Conservation (phyloP, 2,113 vertebrate genomes). For the Anhinga anhinga region DNA sequence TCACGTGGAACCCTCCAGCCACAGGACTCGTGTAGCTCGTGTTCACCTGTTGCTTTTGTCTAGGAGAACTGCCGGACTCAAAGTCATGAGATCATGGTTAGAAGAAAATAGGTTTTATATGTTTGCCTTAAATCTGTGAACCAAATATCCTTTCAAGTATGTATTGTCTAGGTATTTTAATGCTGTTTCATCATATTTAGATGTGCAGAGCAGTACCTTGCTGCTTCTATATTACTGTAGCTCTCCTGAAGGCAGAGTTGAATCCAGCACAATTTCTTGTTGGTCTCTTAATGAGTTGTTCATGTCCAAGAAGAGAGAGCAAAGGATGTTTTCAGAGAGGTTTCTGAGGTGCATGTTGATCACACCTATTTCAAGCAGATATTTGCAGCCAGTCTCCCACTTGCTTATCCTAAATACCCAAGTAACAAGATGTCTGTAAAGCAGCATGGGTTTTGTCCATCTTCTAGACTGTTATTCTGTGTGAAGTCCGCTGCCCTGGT, state of each 20-base stretch:
- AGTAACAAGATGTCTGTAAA: neutral
- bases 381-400: neutral
- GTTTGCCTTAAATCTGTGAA: neutral
- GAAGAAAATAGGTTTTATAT: neutral
- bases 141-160: neutral
- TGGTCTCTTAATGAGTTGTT: neutral
- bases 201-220: neutral
- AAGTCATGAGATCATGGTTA: neutral
- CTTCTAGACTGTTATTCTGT: neutral
- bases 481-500: neutral
- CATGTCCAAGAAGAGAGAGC: neutral
- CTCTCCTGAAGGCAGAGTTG: neutral
- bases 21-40: accelerated
- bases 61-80: neutral
- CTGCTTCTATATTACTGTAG: neutral
- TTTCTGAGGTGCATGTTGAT: neutral
- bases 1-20: neutral
- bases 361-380: neutral
- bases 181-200: accelerated
- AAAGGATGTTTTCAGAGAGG: neutral
- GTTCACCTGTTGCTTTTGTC: neutral
- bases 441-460: neutral
- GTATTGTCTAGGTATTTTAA: neutral
- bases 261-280: neutral
- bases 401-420: neutral